Evolutionary conservation across 2,888 invertebrate species (phyloP), one percentile per base, ranked within the genome.

Genomic region (Chloromyia formosa): DNA sequence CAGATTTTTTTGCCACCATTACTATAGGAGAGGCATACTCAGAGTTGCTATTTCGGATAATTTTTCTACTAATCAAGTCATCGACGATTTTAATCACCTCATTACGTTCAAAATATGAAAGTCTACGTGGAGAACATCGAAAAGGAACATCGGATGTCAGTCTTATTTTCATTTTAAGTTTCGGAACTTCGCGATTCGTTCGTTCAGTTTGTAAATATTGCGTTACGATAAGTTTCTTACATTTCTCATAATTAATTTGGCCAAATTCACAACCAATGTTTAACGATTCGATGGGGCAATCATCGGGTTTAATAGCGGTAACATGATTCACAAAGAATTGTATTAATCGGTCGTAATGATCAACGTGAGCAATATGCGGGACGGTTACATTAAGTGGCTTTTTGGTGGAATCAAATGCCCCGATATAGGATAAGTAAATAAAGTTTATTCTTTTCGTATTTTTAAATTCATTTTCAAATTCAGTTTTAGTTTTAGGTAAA

Each of bases 1-100:
- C 27, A 7, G 27, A 35, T 35, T 35, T 35, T 7, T 35, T 35
- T 4, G 2, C 61, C 4, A 76, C 75, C 20, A 75, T 54, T 1
- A 77, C 76, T 40, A 77, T 72, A 9, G 74, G 58, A 0, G 73
- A 73, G 12, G 64, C 54, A 68, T 54, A 76, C 7, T 35, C 27
- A 7, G 27, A 35, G 14, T 16, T 2, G 18, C 60, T 60, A 23
- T 14, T 14, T 60, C 10, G 14, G 7, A 66, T 35, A 49, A 45
- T 45, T 42, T 7, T 22, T 16, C 22, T 40, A 9, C 16, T 5
- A 9, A 66, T 12, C n/a, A 66, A 45, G 4, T 66, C 66, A 18
- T 66, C 49, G 18, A 20, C 12, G n/a, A 66, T 49, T 42, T 49
- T 66, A 14, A 16, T 16, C 18, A 66, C 66, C 40, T 66, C 49